Evolutionary conservation across 2,888 invertebrate genomes (phyloP), one percentile per base, ranked within the genome.

Genomic region (Pseudococcus viburni): DNA sequence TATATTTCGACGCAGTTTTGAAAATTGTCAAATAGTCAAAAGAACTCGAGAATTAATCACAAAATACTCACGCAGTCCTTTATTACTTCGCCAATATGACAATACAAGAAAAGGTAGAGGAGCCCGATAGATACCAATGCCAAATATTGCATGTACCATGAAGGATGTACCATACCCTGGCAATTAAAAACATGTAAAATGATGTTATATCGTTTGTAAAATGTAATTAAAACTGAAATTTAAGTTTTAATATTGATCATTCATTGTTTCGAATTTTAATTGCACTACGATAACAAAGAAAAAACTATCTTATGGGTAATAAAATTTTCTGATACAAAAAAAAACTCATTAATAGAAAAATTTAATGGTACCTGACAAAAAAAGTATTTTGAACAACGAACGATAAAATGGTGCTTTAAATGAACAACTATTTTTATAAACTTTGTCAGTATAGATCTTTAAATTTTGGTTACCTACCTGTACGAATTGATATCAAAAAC

Each of bases 161-260:
- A 73, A 73, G 73, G 73, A 73, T 73, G 73, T 73, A 73, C 73
- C 73, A 73, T 73, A 33, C 73, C 73, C 73, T 73, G 73, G 9
- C 11, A 68, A 68, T 68, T 12, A 51, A 51, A 51, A 8, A 51
- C 48, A 68, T 8, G 64, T 3, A 8, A 59, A 17, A n/a, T n/a
- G 0, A n/a, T n/a, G 8, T 59, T n/a, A 4, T n/a, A 64, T 59
- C n/a, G n/a, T 59, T 42, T 5, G 9, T 64, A 64, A 55, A 33
- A 55, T 12, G 12, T 4, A 12, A 55, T 55, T n/a, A 15, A 55
- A 17, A 55, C n/a, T 55, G n/a, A 55, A 55, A 55, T 55, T 55
- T n/a, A 55, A 4, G 15, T 15, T 51, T 51, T 12, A 51, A n/a
- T 55, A 55, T 11, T 15, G 55, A n/a, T 55, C 55, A 6, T 51